A percentile compares a stretch with the other conserved stretches of the same genome.
Evolutionary conservation across 2,888 invertebrate genomes (phyloP).

Genomic region (Drosophila formosana): DNA sequence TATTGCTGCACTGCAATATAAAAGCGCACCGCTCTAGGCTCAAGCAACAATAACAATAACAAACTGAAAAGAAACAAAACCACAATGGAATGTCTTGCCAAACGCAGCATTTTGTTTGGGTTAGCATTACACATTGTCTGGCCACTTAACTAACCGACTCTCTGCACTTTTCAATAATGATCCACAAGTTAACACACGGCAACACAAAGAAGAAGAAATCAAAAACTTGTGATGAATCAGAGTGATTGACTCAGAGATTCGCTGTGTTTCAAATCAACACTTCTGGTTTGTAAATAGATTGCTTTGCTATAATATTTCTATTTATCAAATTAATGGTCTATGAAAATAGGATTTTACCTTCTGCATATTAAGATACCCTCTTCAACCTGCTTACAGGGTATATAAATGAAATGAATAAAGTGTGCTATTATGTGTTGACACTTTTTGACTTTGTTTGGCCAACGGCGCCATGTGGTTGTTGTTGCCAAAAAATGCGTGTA

Average conservation of each 20-base stretch:
- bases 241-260: not conserved
- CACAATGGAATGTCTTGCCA: constrained; percentile 66
- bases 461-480: constrained; percentile 34
- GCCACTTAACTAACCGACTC: constrained; percentile 39
- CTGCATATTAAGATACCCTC: not conserved
- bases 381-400: not conserved
- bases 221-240: constrained; percentile 6
- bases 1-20: constrained; percentile 28
- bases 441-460: constrained; percentile 70
- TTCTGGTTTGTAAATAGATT: not conserved
- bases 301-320: not conserved
- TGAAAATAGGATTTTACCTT: too few relatives aligned
- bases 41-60: constrained; percentile 21
- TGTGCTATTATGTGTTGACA: constrained; percentile 68
- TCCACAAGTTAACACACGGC: constrained; percentile 44
- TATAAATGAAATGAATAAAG: constrained; percentile 17
- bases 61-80: constrained; percentile 13
- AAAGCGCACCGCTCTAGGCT: constrained; percentile 30
- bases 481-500: constrained; percentile 63
- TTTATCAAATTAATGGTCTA: too few relatives aligned
- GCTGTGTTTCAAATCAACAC: not conserved
- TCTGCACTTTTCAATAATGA: constrained; percentile 67
- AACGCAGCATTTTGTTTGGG: constrained; percentile 72
- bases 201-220: constrained; percentile 23
- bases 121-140: constrained; percentile 66